Base-by-base conservation (phyloP, 2,888 invertebrate species). In the Chalcis sispes region DNA sequence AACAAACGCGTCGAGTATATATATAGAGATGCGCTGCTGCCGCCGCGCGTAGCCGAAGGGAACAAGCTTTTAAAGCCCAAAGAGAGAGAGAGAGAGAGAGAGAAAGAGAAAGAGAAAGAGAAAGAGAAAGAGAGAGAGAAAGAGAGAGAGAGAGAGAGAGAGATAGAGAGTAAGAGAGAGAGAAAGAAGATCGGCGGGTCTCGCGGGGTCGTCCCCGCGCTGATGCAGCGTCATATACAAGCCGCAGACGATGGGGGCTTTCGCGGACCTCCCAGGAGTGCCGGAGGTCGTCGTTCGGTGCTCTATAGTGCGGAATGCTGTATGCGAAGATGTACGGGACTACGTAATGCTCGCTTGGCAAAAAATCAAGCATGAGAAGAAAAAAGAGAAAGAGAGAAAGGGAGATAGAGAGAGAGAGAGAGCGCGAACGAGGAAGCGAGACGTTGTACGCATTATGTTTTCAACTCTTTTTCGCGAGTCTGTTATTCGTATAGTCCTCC, bases 291-390 rank as follows among this genome's bases (percentile, higher is more conserved):
- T 77, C 79, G 18, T 10, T 77, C 78, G 58, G 23, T 80, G 18
- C 18, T 77, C 78, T 62, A 18, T 80, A 80, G 79, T 80, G 77
- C 73, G 81, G 77, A 82, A 81, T 80, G 80, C 80, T 79, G 80
- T 77, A 79, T 75, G 79, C 77, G 79, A 79, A 58, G 36, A 65
- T 15, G 23, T 27, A 48, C 78, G 77, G 25, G 46, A 7, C 27
- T 56, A 13, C n/a, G 42, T 23, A 15, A 29, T 29, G 29, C 58
- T n/a, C 20, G 10, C 70, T 52, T 42, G n/a, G 20, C 40, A 54
- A 70, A 61, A 58, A 50, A 54, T 25, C 25, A 20, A n/a, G 18
- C 15, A 13, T 42, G 15, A 42, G 4, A 42, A 15, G 15, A 42
- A 42, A 42, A 42, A 13, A 4, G 15, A 42, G 42, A 42, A 13